Evolutionary conservation across 2,113 vertebrate species (phyloP), one percentile per base, ranked within the genome.

Genomic region (Helogale parvula): DNA sequence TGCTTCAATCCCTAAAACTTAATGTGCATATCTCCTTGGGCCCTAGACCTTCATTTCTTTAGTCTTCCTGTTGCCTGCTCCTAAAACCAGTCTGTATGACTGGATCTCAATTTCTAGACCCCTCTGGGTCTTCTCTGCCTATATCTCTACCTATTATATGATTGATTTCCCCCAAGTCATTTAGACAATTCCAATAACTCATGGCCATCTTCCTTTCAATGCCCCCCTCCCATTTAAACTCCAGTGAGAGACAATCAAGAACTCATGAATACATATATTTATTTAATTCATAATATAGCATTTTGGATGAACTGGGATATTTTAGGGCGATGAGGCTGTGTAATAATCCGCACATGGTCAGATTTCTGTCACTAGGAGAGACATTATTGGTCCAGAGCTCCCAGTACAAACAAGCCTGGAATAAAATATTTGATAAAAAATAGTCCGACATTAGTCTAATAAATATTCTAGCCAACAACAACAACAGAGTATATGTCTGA

Each of bases 211-310:
- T 96, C 11, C 66, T 85, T 92, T 96, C 88, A 95, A 79, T 85
- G 21, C 52, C 69, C 1, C 47, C 60, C 60, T 74, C 95, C 95
- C 93, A 68, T 69, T 94, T 84, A 94, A 95, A 96, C 21, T 88
- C 25, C 80, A 96, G 76, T 71, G 21, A 97, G 74, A 98, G 69
- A 96, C 79, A 96, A 87, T 47, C 79, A 96, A 97, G 74, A 97
- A 95, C 19, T 97, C 97, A 92, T 97, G 93, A 97, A 97, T 97
- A 97, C 97, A 97, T 98, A 98, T 98, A 96, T 98, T 98, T 98
- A 98, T 98, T 98, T 97, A 93, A 76, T 96, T 96, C 92, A 96
- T 98, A 98, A 98, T 98, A 98, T 97, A 98, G 95, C 92, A 96
- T 97, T 98, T 97, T 76, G 57, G 95, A 97, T 96, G 94, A 85